Evolutionary conservation across 2,113 vertebrate species (phyloP), one percentile per base, ranked within the genome.

Genomic region (Rhizomys pruinosus): DNA sequence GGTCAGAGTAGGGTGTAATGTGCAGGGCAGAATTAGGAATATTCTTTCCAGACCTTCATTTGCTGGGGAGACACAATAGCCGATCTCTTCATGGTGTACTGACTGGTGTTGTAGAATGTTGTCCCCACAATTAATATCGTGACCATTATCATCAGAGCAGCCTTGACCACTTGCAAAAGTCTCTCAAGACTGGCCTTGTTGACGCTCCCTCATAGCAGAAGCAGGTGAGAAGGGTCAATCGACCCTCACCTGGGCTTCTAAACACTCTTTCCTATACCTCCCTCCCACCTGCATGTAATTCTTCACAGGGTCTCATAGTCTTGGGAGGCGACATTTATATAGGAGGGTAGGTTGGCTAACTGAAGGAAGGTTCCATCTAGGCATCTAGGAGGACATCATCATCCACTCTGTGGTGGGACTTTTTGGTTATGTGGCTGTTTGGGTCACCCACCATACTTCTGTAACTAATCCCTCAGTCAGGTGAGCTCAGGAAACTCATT

Each of bases 1-100:
- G 15, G 17, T 3, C 16, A 8, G 20, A 39, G 5, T 7, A n/a
- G 7, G 23, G 2, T 3, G 0, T 20, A 6, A 7, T 77, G 8
- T 3, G 0, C 25, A 64, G 3, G n/a, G 19, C 16, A 72, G 44
- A 44, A 4, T 39, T n/a, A 55, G 47, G n/a, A 52, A 32, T 20
- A 27, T 3, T 32, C 57, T 23, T 61, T 69, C 44, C 44, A 63
- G 78, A 32, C 23, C 57, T 71, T 84, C 73, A 64, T 27, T 66
- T 63, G 42, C n/a, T 73, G 57, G 20, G 61, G 32, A 37, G 20
- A 77, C 27, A 37, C 6, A 19, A 15, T 68, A 32, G 52, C 23
- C 20, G 69, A 55, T n/a, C 73, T 16, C 32, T 13, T 37, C 13
- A 2, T 27, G 55, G 61, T 76, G 27, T 2, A 77, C 7, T 59